Evolutionary conservation across 2,797 vertebrate species (phyloP).

Genomic region (Meriones psammophilus): DNA sequence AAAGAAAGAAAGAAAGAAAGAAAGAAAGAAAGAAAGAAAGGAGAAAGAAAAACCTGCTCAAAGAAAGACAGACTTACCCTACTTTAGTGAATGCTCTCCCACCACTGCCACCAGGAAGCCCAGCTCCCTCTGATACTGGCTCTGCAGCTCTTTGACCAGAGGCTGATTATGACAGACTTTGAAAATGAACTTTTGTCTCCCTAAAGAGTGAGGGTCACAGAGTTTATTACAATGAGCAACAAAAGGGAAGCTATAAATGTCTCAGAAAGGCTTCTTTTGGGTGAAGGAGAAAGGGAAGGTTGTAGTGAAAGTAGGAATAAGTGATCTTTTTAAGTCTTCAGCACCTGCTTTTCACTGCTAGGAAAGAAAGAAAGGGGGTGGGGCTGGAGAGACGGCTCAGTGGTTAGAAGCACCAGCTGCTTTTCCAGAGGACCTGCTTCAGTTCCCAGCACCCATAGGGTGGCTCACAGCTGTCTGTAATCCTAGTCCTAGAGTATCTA

Average conservation of each 20-base stretch:
- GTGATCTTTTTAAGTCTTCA: neutral
- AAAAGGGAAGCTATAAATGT: neutral
- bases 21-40: neutral
- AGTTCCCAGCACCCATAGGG: neutral
- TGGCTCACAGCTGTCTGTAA: neutral
- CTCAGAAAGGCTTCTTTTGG: neutral
- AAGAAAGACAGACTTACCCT: neutral
- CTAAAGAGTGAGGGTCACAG: neutral
- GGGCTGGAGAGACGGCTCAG: neutral
- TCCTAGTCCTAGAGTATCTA: neutral
- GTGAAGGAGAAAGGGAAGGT: neutral
- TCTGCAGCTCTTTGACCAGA: neutral
- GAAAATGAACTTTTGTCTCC: neutral
- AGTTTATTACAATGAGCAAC: neutral
- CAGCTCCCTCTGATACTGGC: neutral
- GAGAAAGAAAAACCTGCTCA: too few relatives aligned
- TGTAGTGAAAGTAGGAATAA: neutral
- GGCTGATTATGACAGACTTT: neutral
- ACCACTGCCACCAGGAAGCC: neutral
- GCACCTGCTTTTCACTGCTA: neutral
- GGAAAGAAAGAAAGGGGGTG: neutral
- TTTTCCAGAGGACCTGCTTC: neutral
- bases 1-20: neutral
- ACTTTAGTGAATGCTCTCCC: neutral
- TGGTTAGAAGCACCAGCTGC: neutral